Conservation (phyloP, 2,113 vertebrate genomes). For the Nipponia nippon region DNA sequence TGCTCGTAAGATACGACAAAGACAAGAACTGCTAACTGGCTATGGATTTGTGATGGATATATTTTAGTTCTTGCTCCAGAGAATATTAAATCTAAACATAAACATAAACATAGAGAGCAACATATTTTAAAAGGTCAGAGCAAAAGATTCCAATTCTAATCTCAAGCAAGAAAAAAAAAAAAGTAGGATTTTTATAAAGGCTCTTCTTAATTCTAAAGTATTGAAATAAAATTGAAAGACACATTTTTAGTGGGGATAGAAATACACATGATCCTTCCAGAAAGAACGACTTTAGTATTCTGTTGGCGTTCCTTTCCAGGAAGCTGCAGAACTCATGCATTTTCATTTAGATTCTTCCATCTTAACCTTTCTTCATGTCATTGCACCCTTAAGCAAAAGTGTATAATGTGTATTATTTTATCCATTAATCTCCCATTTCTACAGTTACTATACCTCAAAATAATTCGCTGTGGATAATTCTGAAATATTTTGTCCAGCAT, state of each 20-base stretch:
- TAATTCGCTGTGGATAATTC: neutral
- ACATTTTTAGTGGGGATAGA: neutral
- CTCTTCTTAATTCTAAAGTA: neutral
- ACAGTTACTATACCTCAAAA: neutral
- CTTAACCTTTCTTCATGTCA: conserved; percentile 34
- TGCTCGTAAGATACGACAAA: neutral
- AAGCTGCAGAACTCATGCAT: conserved; percentile 18
- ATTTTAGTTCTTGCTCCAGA: neutral
- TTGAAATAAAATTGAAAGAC: neutral
- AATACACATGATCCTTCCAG: neutral
- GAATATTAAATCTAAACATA: neutral
- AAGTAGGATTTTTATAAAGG: neutral
- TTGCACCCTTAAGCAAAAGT: conserved; percentile 4
- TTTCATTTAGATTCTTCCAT: conserved; percentile 31
- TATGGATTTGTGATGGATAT: neutral
- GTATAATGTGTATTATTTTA: conserved; percentile 1
- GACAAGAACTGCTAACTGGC: neutral
- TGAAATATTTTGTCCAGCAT: neutral
- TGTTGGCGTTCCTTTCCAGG: neutral
- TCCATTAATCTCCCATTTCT: conserved; percentile 12
- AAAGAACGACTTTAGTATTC: neutral
- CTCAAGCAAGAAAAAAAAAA: neutral
- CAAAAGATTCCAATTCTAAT: neutral
- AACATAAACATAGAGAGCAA: neutral
- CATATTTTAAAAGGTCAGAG: neutral